These are phyloP conservation scores for Ia io DNA, from an alignment of 2,113 vertebrate genomes.

Conservation along the genomic window DNA sequence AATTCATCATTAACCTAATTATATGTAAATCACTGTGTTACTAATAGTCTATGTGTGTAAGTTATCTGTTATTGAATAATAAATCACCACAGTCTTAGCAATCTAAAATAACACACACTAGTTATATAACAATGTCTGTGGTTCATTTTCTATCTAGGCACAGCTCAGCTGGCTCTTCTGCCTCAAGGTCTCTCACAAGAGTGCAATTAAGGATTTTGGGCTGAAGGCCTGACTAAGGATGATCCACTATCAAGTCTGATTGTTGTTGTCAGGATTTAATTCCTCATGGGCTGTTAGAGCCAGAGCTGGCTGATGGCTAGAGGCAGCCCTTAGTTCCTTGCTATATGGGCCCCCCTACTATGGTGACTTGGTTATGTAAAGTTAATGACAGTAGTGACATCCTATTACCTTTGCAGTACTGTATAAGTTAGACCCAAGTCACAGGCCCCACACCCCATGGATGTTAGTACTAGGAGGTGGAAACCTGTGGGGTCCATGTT, in stretches of 20 bases:
- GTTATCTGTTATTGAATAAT: not conserved
- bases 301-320: not conserved
- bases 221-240: not conserved
- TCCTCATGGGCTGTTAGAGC: not conserved
- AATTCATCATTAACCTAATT: not conserved
- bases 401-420: not conserved
- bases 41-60: not conserved
- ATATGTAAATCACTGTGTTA: not conserved
- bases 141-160: not conserved
- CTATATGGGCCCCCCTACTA: accelerated
- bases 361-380: not conserved
- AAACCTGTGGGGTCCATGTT: not conserved
- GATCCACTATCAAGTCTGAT: not conserved
- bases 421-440: not conserved
- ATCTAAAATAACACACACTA: not conserved
- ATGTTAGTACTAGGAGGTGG: not conserved
- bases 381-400: not conserved
- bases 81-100: not conserved
- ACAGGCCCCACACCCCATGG: not conserved
- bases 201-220: not conserved
- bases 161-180: not conserved
- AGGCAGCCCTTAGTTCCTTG: not conserved
- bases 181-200: not conserved
- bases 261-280: not conserved
- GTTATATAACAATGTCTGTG: not conserved